phyloP scores from a whole-genome alignment of 2,113 vertebrate genomes.

The Lathamus discolor region DNA sequence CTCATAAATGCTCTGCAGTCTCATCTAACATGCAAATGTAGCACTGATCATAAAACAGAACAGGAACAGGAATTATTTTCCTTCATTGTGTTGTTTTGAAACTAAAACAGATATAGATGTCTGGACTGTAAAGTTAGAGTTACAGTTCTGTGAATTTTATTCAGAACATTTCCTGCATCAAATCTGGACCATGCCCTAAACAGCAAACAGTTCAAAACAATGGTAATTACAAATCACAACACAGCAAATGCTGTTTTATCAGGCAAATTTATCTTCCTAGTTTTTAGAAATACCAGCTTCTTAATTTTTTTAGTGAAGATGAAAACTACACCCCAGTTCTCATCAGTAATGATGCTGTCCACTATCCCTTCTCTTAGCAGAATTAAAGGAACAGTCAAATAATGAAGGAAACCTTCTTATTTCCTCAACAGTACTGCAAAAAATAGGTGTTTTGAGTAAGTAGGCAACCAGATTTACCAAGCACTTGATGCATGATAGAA shows the following conservation, averaged over 20 bases:
- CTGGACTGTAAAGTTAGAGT: not conserved
- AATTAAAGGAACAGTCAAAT: not conserved
- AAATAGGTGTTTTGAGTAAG: not conserved
- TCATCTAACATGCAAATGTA: not conserved
- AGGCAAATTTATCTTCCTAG: not conserved
- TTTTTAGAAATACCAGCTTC: not conserved
- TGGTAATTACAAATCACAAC: not conserved
- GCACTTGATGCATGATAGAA: not conserved
- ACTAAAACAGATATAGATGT: not conserved
- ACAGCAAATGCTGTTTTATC: not conserved
- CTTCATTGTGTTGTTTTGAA: not conserved
- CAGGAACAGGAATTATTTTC: not conserved
- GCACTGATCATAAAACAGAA: not conserved
- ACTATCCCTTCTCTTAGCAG: not conserved
- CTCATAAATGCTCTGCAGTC: not conserved
- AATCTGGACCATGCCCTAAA: not conserved
- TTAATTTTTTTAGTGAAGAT: not conserved
- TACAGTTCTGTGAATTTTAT: not conserved
- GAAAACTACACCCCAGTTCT: not conserved
- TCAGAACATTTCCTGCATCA: not conserved
- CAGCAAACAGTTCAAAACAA: not conserved
- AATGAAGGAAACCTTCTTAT: not conserved
- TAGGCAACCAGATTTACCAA: not conserved
- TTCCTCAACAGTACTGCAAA: not conserved
- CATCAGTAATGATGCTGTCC: not conserved